Percentiles rank a stretch among this genome's conserved stretches.
These are phyloP conservation scores for Drosophila monieri DNA, from an alignment of 2,888 invertebrate genomes.

Conservation along the genomic window DNA sequence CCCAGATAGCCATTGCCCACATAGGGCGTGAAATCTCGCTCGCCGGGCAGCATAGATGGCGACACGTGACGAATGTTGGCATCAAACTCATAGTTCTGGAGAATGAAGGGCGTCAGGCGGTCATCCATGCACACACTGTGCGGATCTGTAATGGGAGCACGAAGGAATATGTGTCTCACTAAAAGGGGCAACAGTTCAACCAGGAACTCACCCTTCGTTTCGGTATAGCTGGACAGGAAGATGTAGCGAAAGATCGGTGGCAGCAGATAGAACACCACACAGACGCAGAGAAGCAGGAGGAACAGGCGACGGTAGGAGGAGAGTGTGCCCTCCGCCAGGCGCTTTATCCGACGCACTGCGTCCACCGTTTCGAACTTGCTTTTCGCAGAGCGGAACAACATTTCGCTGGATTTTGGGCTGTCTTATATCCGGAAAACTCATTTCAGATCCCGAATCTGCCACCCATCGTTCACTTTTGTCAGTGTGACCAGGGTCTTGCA, in stretches of 20 bases:
- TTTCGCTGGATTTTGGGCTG: constrained; percentile 47
- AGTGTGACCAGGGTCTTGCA: neutral
- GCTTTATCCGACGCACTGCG: constrained; percentile 78
- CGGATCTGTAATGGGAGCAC: constrained; percentile 77
- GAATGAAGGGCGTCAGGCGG: constrained; percentile 86
- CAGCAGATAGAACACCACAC: constrained; percentile 87
- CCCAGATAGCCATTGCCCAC: constrained; percentile 91
- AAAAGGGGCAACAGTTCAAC: neutral
- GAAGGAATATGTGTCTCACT: neutral
- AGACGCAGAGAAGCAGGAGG: constrained; percentile 84
- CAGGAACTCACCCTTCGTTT: constrained; percentile 79
- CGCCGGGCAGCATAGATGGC: constrained; percentile 83
- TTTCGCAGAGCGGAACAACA: constrained; percentile 83
- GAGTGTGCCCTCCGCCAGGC: constrained; percentile 81
- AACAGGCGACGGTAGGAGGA: constrained; percentile 83
- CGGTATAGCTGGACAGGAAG: constrained; percentile 84
- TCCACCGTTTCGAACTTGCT: constrained; percentile 83
- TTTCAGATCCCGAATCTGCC: constrained; percentile 36
- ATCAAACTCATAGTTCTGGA: constrained; percentile 87
- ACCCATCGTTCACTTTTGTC: neutral
- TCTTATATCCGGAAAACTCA: constrained; percentile 55
- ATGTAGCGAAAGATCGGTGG: constrained; percentile 88
- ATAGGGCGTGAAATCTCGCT: constrained; percentile 88
- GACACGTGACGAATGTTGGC: constrained; percentile 88
- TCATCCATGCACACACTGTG: constrained; percentile 88